Percentiles rank a stretch among this genome's conserved stretches.
These are phyloP conservation scores for Silurus aristotelis DNA, from an alignment of 2,797 vertebrate species.

Conservation along the genomic window DNA sequence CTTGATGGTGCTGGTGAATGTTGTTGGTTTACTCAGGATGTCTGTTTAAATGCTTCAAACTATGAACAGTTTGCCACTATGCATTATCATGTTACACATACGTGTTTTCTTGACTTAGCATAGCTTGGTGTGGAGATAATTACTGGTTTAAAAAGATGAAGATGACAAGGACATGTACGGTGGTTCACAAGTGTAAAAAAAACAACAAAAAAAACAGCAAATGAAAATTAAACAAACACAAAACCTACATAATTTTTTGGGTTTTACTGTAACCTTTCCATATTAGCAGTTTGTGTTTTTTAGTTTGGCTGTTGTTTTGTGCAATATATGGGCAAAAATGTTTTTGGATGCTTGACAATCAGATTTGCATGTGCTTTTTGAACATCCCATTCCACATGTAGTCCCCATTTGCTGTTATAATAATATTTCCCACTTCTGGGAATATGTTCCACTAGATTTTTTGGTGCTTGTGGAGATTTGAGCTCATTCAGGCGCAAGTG, in stretches of 20 bases:
- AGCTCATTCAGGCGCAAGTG: no score
- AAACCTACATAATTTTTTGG: not conserved
- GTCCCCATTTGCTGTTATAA: not conserved
- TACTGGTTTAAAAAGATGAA: not conserved
- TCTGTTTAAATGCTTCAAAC: not conserved
- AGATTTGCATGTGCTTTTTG: no score
- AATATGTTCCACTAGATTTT: not conserved
- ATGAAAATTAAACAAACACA: not conserved
- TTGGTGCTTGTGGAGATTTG: not conserved
- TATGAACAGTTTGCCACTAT: not conserved
- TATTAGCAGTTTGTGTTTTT: not conserved
- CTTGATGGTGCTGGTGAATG: no score
- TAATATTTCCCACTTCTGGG: no score
- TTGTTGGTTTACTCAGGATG: not conserved
- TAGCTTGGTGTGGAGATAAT: not conserved
- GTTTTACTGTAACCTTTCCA: not conserved
- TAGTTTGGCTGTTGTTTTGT: not conserved
- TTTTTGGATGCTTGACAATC: no score
- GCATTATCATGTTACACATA: not conserved
- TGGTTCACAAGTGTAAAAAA: not conserved
- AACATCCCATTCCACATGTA: no score
- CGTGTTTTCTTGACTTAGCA: not conserved
- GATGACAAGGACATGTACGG: not conserved
- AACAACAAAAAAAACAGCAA: not conserved
- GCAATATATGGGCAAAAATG: no score